Conservation (phyloP, 2,888 invertebrate species). For the Mythimna pallens region DNA sequence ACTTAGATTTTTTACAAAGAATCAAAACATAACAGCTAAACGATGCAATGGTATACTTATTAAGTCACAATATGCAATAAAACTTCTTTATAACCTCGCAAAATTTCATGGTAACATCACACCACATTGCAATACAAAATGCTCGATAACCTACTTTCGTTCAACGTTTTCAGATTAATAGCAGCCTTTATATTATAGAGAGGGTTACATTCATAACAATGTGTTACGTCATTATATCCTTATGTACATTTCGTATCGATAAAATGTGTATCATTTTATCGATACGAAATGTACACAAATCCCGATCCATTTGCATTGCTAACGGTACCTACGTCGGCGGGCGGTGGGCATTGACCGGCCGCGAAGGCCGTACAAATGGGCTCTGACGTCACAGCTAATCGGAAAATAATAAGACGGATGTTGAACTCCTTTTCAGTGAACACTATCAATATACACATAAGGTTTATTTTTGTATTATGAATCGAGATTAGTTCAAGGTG, state of each 20-base stretch:
- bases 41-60: not conserved
- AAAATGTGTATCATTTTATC: conserved; percentile 30
- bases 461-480: conserved; percentile 47
- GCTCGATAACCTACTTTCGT: conserved; percentile 35
- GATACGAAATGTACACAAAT: conserved; percentile 59
- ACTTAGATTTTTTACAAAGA: no score
- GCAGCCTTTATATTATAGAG: conserved; percentile 16
- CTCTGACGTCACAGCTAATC: conserved; percentile 78
- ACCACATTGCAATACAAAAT: conserved; percentile 26
- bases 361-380: conserved; percentile 79
- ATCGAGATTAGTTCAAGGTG: conserved; percentile 31
- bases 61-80: conserved; percentile 22
- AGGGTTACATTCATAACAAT: not conserved
- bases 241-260: conserved; percentile 30
- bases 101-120: conserved; percentile 37
- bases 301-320: conserved; percentile 73
- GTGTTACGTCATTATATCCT: conserved; percentile 14
- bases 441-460: conserved; percentile 43
- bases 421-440: conserved; percentile 53
- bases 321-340: conserved; percentile 72
- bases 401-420: conserved; percentile 64
- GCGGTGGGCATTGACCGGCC: conserved; percentile 79
- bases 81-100: conserved; percentile 16
- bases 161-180: conserved; percentile 16
- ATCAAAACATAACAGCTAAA: conserved; percentile 1